phyloP scores from a whole-genome alignment of 2,888 invertebrate species.

The Arge pagana region DNA sequence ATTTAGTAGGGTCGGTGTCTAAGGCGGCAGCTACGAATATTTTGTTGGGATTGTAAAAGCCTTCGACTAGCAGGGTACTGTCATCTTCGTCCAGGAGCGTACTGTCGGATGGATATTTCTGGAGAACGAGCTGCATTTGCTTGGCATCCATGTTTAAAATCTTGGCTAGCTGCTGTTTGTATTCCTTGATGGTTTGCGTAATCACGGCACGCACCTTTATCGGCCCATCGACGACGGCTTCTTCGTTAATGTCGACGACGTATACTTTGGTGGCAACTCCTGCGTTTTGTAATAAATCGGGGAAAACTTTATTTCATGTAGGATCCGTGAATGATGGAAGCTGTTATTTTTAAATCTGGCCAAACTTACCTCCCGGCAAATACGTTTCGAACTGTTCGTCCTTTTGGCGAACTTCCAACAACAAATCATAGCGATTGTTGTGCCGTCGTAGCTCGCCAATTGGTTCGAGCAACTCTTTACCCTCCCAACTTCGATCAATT shows the following conservation, averaged over 20 bases:
- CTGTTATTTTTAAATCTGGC: neutral
- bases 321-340: neutral
- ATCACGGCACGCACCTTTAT: conserved; percentile 65
- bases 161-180: conserved; percentile 63
- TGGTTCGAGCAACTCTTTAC: conserved; percentile 59
- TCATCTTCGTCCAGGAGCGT: conserved; percentile 57
- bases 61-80: conserved; percentile 52
- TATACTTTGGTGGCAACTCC: conserved; percentile 66
- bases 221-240: conserved; percentile 67
- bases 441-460: conserved; percentile 59
- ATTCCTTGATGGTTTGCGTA: conserved; percentile 63
- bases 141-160: conserved; percentile 57
- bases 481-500: conserved; percentile 71
- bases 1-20: conserved; percentile 60
- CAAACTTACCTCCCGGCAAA: conserved; percentile 63
- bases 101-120: conserved; percentile 50
- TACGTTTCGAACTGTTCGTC: conserved; percentile 68
- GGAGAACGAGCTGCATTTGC: conserved; percentile 58
- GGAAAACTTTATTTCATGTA: conserved; percentile 1
- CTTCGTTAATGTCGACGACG: conserved; percentile 65
- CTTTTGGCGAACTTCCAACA: conserved; percentile 69
- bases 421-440: conserved; percentile 63
- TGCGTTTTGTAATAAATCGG: conserved; percentile 34
- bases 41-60: conserved; percentile 54
- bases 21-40: conserved; percentile 61